Conservation (phyloP, 92 coral and sea anemone genomes). For the Anthopleura xanthogrammica region DNA sequence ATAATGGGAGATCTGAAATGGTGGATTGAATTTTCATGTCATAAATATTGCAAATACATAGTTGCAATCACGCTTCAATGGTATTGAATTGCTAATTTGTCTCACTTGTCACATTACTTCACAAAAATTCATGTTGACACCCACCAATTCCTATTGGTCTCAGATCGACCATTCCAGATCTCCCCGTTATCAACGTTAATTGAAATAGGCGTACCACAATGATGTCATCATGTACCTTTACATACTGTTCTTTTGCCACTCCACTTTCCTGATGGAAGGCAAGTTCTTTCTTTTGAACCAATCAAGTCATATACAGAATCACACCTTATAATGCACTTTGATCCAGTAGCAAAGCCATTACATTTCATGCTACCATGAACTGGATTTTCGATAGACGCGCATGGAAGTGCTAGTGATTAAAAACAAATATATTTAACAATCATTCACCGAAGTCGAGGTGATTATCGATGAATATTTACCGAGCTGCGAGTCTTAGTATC, state of each 20-base stretch:
- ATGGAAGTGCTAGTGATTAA: constrained; percentile 31
- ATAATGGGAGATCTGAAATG: no score
- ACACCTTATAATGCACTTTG: constrained; percentile 31
- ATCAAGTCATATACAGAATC: constrained; percentile 22
- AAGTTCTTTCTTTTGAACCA: constrained; percentile 32
- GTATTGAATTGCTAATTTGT: no score
- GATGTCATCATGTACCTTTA: constrained; percentile 11
- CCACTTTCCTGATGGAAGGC: constrained; percentile 46
- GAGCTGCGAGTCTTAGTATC: no score
- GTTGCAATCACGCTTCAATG: no score
- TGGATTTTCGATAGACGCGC: constrained; percentile 34
- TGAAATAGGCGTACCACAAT: not conserved
- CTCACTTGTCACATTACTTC: no score
- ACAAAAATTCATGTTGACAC: no score
- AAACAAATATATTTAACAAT: not conserved
- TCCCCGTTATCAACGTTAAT: no score
- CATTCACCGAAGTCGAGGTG: not conserved
- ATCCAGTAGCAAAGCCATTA: constrained; percentile 22
- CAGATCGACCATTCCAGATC: no score
- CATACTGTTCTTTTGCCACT: constrained; percentile 29
- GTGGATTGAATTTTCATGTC: no score
- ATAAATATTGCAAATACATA: no score
- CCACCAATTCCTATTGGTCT: no score
- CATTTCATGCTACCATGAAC: constrained; percentile 33
- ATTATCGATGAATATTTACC: not conserved